These are phyloP conservation scores for Chironomus tepperi DNA, from an alignment of 1,140 invertebrate species.

Conservation along the genomic window DNA sequence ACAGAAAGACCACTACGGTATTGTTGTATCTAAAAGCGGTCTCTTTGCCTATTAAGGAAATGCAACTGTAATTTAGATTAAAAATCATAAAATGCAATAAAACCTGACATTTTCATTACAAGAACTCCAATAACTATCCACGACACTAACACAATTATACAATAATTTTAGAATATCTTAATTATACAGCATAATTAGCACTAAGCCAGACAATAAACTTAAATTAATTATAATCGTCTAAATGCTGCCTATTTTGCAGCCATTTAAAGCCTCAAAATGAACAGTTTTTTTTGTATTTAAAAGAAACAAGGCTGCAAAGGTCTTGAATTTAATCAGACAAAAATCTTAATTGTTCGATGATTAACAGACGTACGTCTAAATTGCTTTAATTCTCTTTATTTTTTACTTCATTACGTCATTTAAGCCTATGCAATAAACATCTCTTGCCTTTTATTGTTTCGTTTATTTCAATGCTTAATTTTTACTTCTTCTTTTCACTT, in stretches of 20 bases:
- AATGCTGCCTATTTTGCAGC: neutral
- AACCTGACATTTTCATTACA: too few species aligned
- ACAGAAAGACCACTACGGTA: too few species aligned
- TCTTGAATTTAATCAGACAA: conserved; percentile 18
- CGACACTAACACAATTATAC: neutral
- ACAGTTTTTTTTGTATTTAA: neutral
- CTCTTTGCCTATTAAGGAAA: too few species aligned
- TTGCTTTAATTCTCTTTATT: neutral
- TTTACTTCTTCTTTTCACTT: too few species aligned
- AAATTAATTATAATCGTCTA: conserved; percentile 18
- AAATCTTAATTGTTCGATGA: conserved; percentile 18
- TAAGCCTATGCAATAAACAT: too few species aligned
- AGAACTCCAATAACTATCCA: too few species aligned
- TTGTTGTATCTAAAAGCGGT: too few species aligned
- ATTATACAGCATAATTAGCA: conserved; percentile 20
- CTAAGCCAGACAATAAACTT: neutral
- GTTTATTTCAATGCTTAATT: too few species aligned
- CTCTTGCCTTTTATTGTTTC: too few species aligned
- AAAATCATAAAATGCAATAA: too few species aligned
- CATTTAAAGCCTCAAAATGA: neutral
- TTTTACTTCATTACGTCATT: neutral
- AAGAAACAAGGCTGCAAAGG: neutral
- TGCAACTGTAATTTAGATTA: too few species aligned
- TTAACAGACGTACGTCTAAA: conserved; percentile 16
- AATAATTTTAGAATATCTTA: conserved; percentile 12